Evolutionary conservation across 2,888 invertebrate genomes (phyloP).

Genomic region (Tetheella fluctuosa): DNA sequence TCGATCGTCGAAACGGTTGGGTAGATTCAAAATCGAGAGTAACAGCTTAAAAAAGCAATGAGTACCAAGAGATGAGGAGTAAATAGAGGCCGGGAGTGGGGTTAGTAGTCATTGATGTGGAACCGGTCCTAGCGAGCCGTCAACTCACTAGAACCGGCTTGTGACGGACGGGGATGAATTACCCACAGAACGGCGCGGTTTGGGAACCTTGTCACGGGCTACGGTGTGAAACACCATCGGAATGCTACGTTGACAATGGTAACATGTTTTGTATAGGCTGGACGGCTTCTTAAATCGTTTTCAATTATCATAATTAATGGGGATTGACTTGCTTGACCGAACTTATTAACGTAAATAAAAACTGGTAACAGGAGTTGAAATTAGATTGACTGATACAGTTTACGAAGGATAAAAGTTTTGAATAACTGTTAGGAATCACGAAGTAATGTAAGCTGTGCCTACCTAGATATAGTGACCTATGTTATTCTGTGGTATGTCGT

Average conservation of each 20-base stretch:
- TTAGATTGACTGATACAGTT: neutral
- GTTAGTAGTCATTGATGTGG: constrained; percentile 79
- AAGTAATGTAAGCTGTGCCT: too few relatives aligned
- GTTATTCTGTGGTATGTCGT: too few relatives aligned
- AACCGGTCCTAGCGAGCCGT: constrained; percentile 64
- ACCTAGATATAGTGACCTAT: too few relatives aligned
- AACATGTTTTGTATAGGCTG: constrained; percentile 11
- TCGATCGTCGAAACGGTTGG: constrained; percentile 46
- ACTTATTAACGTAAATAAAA: constrained; percentile 15
- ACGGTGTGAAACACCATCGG: constrained; percentile 33
- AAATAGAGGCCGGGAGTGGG: constrained; percentile 62
- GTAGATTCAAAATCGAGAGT: constrained; percentile 70
- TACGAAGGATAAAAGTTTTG: neutral
- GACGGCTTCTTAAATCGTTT: constrained; percentile 6
- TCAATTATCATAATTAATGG: constrained; percentile 9
- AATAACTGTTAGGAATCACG: too few relatives aligned
- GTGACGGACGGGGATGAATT: constrained; percentile 78
- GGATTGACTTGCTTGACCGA: constrained; percentile 18
- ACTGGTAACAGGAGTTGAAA: neutral
- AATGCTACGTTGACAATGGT: constrained; percentile 25
- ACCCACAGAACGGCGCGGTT: constrained; percentile 53
- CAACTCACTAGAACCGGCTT: constrained; percentile 62
- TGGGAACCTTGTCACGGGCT: constrained; percentile 55
- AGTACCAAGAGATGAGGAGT: constrained; percentile 58
- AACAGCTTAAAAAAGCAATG: constrained; percentile 58